These are phyloP conservation scores for Enoplosus armatus DNA, from an alignment of 2,797 vertebrate species.

Conservation along the genomic window DNA sequence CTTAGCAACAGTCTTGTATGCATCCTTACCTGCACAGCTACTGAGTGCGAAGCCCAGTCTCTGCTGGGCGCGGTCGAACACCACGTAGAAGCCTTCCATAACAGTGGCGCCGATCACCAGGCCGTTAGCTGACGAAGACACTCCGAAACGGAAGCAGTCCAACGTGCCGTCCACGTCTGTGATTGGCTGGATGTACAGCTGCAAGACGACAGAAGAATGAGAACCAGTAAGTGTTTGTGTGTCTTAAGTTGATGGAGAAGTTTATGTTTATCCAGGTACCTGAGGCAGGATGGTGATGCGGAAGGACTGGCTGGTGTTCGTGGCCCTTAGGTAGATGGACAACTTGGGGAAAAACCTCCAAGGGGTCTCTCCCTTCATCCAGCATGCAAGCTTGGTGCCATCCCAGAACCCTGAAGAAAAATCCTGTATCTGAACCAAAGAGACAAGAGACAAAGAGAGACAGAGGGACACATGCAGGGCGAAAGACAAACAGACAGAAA, in stretches of 20 bases:
- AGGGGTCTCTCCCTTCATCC: slow-evolving; percentile 90
- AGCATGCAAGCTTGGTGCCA: slow-evolving; percentile 95
- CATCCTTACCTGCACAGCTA: slow-evolving; percentile 90
- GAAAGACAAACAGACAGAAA: slow-evolving; percentile 29
- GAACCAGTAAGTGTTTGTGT: neutral
- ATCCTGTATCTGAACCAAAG: slow-evolving; percentile 87
- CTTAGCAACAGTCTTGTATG: neutral
- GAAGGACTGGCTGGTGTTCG: slow-evolving; percentile 94
- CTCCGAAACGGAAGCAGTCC: slow-evolving; percentile 93
- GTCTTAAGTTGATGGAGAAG: neutral
- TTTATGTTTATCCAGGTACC: slow-evolving; percentile 79
- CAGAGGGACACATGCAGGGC: neutral
- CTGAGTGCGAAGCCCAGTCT: slow-evolving; percentile 95
- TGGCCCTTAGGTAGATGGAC: slow-evolving; percentile 94
- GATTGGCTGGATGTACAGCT: slow-evolving; percentile 96
- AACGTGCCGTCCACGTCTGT: slow-evolving; percentile 87
- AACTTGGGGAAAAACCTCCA: slow-evolving; percentile 97
- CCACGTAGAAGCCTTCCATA: slow-evolving; percentile 98
- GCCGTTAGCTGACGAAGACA: slow-evolving; percentile 91
- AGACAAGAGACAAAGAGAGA: neutral
- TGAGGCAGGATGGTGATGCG: slow-evolving; percentile 94
- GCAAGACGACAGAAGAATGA: slow-evolving; percentile 18
- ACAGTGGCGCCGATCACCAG: slow-evolving; percentile 96
- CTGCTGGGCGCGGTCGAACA: slow-evolving; percentile 91
- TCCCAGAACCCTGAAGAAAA: slow-evolving; percentile 95